phyloP scores from a whole-genome alignment of 2,888 invertebrate species.

The Ennomos erosarius region DNA sequence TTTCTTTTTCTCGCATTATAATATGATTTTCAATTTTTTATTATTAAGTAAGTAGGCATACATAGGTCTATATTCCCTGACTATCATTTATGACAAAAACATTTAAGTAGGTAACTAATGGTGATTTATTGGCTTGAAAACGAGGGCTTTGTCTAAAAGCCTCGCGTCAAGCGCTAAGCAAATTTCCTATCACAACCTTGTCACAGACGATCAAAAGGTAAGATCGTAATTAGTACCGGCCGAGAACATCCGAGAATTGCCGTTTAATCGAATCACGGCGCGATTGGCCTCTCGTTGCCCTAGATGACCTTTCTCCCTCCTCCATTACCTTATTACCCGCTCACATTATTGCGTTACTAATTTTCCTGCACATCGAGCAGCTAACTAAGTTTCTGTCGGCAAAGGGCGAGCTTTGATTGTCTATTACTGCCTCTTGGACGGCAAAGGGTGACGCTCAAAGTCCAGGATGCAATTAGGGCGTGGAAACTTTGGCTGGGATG shows the following conservation, averaged over 20 bases:
- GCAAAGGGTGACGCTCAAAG: constrained; percentile 70
- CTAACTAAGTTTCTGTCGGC: constrained; percentile 77
- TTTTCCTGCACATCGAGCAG: constrained; percentile 78
- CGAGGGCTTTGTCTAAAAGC: neutral
- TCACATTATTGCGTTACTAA: constrained; percentile 81
- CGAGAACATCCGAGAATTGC: constrained; percentile 57
- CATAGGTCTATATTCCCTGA: too few relatives aligned
- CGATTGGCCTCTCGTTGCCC: constrained; percentile 55
- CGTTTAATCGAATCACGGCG: constrained; percentile 70
- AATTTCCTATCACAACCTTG: constrained; percentile 60
- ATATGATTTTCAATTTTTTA: too few relatives aligned
- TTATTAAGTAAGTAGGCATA: too few relatives aligned
- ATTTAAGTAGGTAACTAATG: too few relatives aligned
- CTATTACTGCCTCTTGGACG: constrained; percentile 77
- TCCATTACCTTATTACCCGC: constrained; percentile 80
- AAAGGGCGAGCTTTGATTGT: constrained; percentile 81
- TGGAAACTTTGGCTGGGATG: constrained; percentile 59
- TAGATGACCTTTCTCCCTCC: constrained; percentile 68
- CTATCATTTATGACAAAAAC: too few relatives aligned
- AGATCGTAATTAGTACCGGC: constrained; percentile 56
- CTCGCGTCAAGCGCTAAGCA: constrained; percentile 47
- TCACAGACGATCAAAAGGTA: constrained; percentile 47
- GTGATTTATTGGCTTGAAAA: too few relatives aligned
- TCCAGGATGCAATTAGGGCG: constrained; percentile 76
- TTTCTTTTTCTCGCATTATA: too few relatives aligned